Base-by-base conservation (phyloP, 2,113 vertebrate species). In the Lepisosteus osseus region DNA sequence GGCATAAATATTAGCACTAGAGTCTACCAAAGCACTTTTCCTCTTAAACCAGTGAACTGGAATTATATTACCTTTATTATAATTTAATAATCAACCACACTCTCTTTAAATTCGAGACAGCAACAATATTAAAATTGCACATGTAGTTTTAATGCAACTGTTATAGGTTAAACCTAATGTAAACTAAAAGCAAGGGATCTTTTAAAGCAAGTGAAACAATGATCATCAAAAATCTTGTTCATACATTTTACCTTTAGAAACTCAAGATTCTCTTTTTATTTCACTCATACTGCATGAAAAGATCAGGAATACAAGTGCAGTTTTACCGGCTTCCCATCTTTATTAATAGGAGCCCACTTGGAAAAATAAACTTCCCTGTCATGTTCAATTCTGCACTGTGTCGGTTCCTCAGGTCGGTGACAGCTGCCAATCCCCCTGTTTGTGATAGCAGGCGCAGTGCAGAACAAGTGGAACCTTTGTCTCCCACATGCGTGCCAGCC, bases 391-490 rank as follows among this genome's bases (percentile, higher is more conserved):
- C 79, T 79, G 86, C 75, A 72, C 51, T 61, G 75, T 76, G 73
- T 73, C 74, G 80, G 73, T 85, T 79, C 74, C 78, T 78, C 80
- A 80, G 84, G 83, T 78, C 74, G 42, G 74, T 82, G 88, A 86
- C 89, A 92, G 88, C 91, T 91, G 92, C 85, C 89, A 91, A 87
- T 77, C 85, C 77, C 29, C 76, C 63, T 83, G 73, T 84, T 89
- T 84, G 85, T 82, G 80, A 90, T 84, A 74, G 80, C 68, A 80
- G 67, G 77, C 76, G 77, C 75, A 77, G 77, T 43, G 68, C 83
- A 79, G 80, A 91, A 92, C 88, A 94, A 89, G 80, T 87, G 84
- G 82, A 75, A 90, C 89, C 92, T 93, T 93, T 94, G 91, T 70
- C 76, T 79, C 77, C 79, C 78, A 61, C 84, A 82, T 3, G 62